Evolutionary conservation across 92 coral and sea anemone species (phyloP).

Genomic region (Epizoanthus ramosus): DNA sequence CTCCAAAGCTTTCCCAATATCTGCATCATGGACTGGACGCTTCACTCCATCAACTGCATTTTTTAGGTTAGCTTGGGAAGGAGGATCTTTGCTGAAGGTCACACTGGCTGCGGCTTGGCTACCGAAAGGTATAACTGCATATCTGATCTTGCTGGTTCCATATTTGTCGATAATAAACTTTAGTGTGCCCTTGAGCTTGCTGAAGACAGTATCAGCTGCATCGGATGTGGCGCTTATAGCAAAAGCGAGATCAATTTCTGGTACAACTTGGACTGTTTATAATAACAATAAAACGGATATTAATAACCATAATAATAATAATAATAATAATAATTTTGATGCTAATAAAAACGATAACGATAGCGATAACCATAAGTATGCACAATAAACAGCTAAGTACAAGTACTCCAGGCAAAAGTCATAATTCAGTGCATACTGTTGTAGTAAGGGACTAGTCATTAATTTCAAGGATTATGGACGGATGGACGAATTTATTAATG

Average conservation of each 20-base stretch:
- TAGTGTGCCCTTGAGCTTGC: slow-evolving; percentile 55
- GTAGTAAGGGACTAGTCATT: no score
- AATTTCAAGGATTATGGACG: no score
- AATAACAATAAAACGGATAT: neutral
- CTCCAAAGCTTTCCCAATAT: slow-evolving; percentile 59
- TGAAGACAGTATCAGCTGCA: slow-evolving; percentile 61
- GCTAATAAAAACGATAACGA: neutral
- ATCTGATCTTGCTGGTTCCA: slow-evolving; percentile 64
- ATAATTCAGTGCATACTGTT: no score
- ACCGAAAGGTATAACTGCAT: slow-evolving; percentile 77
- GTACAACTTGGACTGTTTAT: slow-evolving; percentile 38
- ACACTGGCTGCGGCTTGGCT: slow-evolving; percentile 49
- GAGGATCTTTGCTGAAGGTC: slow-evolving; percentile 57
- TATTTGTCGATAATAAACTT: slow-evolving; percentile 62
- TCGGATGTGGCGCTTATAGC: slow-evolving; percentile 71
- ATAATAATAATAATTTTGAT: neutral
- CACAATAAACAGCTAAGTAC: no score
- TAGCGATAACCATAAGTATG: neutral
- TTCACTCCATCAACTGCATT: slow-evolving; percentile 44
- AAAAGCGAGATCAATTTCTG: slow-evolving; percentile 66
- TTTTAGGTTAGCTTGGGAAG: slow-evolving; percentile 52
- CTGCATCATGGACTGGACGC: slow-evolving; percentile 62
- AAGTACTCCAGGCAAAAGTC: no score
- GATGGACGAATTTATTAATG: no score
- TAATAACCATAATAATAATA: neutral